These are phyloP conservation scores for Pipistrellus pipistrellus DNA, from an alignment of 2,797 vertebrate species.

Conservation along the genomic window DNA sequence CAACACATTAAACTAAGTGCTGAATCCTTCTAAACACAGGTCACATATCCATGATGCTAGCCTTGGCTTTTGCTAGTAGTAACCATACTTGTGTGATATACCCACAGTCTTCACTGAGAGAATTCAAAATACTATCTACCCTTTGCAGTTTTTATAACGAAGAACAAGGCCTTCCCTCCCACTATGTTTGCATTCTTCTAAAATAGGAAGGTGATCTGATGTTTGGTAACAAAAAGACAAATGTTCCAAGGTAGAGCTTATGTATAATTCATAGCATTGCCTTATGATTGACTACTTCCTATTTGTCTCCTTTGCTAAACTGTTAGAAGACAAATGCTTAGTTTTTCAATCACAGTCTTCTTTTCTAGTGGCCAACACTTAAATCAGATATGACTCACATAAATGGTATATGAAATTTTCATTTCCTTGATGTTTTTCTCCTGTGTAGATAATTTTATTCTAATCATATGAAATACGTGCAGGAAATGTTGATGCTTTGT, in stretches of 20 bases:
- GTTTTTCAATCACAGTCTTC: slow-evolving; percentile 15
- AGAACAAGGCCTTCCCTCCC: background rate
- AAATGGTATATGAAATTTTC: slow-evolving; percentile 42
- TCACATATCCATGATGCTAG: background rate
- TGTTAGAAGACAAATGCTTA: background rate
- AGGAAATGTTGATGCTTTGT: slow-evolving; percentile 28
- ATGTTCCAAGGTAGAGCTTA: background rate
- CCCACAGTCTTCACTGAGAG: background rate
- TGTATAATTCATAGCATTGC: background rate
- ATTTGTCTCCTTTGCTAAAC: slow-evolving; percentile 2
- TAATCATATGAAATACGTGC: background rate
- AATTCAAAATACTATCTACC: background rate
- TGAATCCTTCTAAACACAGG: background rate
- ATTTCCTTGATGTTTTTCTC: slow-evolving; percentile 51
- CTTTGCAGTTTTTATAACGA: background rate
- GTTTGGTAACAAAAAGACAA: slow-evolving; percentile 18
- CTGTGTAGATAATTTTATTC: slow-evolving; percentile 54
- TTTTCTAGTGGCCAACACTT: slow-evolving; percentile 17
- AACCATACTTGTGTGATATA: background rate
- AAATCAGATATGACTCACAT: slow-evolving; percentile 61
- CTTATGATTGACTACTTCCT: background rate
- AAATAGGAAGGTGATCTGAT: slow-evolving; percentile 28
- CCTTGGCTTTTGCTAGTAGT: background rate
- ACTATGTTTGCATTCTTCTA: background rate
- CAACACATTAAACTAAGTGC: background rate